These are phyloP conservation scores for Anaspis maculata DNA, from an alignment of 2,888 invertebrate genomes.

Conservation along the genomic window DNA sequence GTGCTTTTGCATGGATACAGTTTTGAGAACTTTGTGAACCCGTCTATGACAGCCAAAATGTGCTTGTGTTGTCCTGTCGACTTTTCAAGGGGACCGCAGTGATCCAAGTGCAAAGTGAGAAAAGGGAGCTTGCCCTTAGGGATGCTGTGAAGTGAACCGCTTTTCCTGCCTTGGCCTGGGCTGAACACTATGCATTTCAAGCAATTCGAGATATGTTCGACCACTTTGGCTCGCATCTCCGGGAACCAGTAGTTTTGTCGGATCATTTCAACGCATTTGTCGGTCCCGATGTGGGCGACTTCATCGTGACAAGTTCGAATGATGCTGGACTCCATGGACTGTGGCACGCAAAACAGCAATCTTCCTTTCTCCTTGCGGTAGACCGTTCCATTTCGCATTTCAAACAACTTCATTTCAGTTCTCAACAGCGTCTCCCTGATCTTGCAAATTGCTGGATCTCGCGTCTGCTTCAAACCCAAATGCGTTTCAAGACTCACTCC, in stretches of 20 bases:
- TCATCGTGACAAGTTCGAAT: constrained; percentile 29
- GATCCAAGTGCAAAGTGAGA: background rate
- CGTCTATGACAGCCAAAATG: constrained; percentile 29
- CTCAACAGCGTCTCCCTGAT: background rate
- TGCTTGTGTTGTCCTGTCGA: constrained; percentile 8
- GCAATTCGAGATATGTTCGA: background rate
- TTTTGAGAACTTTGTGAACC: constrained; percentile 18
- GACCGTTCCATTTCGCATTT: background rate
- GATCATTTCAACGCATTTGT: background rate
- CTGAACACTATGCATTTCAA: background rate
- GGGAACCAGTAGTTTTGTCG: constrained; percentile 14
- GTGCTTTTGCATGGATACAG: background rate
- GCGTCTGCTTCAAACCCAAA: background rate
- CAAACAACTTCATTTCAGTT: background rate
- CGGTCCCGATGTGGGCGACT: constrained; percentile 22
- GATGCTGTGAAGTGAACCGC: constrained; percentile 38
- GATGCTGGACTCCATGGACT: constrained; percentile 31
- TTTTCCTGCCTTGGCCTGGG: background rate
- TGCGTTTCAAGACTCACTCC: background rate
- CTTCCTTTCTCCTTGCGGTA: constrained; percentile 8
- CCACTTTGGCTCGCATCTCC: background rate
- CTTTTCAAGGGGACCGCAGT: constrained; percentile 1
- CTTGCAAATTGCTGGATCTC: background rate
- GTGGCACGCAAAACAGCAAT: constrained; percentile 35
- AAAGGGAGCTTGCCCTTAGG: constrained; percentile 9